phyloP scores from a whole-genome alignment of 1,140 invertebrate species.

The Zaprionus lachaisei region DNA sequence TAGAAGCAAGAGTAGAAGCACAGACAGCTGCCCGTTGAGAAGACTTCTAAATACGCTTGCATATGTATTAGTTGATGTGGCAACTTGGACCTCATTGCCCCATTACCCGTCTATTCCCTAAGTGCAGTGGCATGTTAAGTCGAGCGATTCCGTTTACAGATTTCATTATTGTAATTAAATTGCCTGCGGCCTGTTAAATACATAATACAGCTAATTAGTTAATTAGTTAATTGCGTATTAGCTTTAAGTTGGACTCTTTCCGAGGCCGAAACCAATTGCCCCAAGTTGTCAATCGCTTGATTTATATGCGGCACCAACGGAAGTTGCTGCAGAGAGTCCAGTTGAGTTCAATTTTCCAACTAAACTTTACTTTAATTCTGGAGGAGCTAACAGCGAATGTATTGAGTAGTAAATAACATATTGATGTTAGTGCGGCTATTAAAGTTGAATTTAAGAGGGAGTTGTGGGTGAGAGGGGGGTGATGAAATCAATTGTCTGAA shows the following conservation, averaged over 20 bases:
- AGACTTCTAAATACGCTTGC: background rate
- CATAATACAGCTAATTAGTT: constrained; percentile 23
- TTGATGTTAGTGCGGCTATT: background rate
- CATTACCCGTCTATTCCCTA: background rate
- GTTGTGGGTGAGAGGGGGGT: background rate
- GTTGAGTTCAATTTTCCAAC: background rate
- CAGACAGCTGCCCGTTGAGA: background rate
- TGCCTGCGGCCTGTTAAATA: constrained; percentile 6
- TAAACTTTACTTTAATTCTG: background rate
- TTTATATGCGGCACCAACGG: background rate
- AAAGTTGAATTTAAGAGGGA: background rate
- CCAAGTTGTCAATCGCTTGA: constrained; percentile 15
- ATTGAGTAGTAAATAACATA: background rate
- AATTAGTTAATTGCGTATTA: constrained; percentile 39
- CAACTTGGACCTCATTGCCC: background rate
- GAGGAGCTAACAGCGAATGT: background rate
- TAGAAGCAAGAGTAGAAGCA: background rate
- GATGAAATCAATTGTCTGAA: background rate
- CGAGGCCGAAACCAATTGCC: background rate
- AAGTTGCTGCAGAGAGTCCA: background rate
- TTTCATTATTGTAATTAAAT: constrained; percentile 35
- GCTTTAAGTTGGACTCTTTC: background rate
- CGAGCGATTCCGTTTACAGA: constrained; percentile 16
- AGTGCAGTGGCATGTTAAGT: constrained; percentile 1
- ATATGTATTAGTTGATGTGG: background rate